Base-by-base conservation (phyloP, 2,888 invertebrate species). In the Tetanocera ferruginea region DNA sequence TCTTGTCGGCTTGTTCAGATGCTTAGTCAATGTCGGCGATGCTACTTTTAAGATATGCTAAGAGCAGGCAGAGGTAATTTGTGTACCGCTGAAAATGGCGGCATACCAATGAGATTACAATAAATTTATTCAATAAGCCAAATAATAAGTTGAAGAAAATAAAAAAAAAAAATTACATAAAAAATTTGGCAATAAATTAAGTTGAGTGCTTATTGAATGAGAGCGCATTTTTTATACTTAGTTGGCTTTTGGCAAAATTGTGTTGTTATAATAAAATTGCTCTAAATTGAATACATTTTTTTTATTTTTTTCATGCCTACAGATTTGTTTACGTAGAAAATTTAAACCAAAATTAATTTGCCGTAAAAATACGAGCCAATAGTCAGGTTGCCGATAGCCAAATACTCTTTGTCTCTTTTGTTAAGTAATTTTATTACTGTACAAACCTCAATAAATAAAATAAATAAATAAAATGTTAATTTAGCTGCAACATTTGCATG, bases 11-110 rank as follows among this genome's bases (percentile, higher is more conserved):
- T 43, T 14, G 51, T 70, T 52, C 31, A 23, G 49, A 43, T 28
- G n/a, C 71, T 71, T 71, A 67, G 8, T 60, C 57, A 11, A 19
- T 37, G 67, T 52, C 52, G 28, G 51, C 31, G 71, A 71, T 71
- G 28, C 5, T 2, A 52, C 71, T 31, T 71, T 52, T 31, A 52
- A 71, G 67, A 67, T 67, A 67, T 43, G 34, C 43, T 19, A 43
- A 67, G 67, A 67, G 23, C 23, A 25, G 64, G 55, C 23, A 23
- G 19, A 23, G 55, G 28, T 60, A 19, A 60, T 28, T 60, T 60
- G 60, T 28, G 23, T 57, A 60, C 11, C 25, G 8, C 19, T 25
- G 28, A 28, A 28, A 60, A 28, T 17, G 14, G 28, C 25, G 28
- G 28, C 17, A 25, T 60, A 28, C 23, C 28, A 23, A 19, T 19